Conservation (phyloP, 2,888 invertebrate genomes). For the Agrochola lota region DNA sequence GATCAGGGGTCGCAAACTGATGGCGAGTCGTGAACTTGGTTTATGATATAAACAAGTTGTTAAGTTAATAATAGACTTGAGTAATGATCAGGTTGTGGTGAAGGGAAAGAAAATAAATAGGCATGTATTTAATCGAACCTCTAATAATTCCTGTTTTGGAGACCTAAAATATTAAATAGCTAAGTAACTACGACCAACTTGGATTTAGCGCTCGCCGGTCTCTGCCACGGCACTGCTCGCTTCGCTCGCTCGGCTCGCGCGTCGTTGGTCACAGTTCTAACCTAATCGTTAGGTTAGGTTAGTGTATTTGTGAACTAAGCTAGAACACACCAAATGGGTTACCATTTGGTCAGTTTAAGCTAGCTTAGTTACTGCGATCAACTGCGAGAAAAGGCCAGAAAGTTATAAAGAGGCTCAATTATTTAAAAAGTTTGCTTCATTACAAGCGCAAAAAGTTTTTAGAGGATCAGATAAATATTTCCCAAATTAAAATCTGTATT, state of each 20-base stretch:
- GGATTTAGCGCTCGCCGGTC: background rate
- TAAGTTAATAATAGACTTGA: slow-evolving; percentile 6
- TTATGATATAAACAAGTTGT: slow-evolving; percentile 25
- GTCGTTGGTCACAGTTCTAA: background rate
- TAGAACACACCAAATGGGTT: too few species aligned
- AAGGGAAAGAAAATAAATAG: background rate
- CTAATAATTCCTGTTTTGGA: background rate
- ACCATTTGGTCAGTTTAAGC: background rate
- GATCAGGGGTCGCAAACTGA: slow-evolving; percentile 55
- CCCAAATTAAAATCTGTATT: background rate
- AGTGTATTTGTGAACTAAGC: background rate
- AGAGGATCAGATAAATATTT: background rate
- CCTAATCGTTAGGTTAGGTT: too few species aligned
- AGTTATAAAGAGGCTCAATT: background rate
- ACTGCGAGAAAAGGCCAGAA: background rate
- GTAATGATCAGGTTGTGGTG: slow-evolving; percentile 1
- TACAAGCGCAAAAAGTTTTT: background rate
- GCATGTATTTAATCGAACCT: background rate
- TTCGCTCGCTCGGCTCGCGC: background rate
- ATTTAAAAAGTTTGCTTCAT: background rate
- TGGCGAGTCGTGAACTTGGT: slow-evolving; percentile 35
- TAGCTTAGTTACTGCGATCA: background rate
- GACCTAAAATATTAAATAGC: background rate
- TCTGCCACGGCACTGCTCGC: background rate
- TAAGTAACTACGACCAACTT: background rate